Base-by-base conservation (phyloP, 2,888 invertebrate genomes). In the Chalcosyrphus nemorum region DNA sequence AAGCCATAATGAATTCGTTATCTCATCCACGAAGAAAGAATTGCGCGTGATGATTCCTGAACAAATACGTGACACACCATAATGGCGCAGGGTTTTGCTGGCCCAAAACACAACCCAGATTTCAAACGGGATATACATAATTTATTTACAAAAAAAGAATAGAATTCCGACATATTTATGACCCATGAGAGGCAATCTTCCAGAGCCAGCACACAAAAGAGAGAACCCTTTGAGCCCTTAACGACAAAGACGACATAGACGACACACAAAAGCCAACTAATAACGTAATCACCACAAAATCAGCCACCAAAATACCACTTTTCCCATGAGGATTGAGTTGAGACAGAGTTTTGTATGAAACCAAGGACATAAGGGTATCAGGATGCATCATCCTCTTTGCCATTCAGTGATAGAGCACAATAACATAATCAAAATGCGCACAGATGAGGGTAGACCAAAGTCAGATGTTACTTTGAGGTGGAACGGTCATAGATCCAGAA, bases 31-130 rank as follows among this genome's bases (percentile, higher is more conserved):
- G 63, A n/a, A n/a, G 50, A 76, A 21, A 66, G 45, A 80, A 80
- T 75, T 75, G 74, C 35, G 41, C 63, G 68, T 54, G 74, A 68
- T 75, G 84, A 84, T 84, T 74, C 70, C 70, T 68, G 75, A 84
- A 38, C 84, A 84, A 84, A 84, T 84, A 84, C 84, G 84, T 84
- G 84, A 84, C 80, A 84, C 52, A 29, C 80, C 59, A 84, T 84
- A 84, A 84, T 84, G 65, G 74, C 80, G 21, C 70, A 80, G 74
- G 84, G 80, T 70, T 84, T n/a, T 52, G 45, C 61, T 43, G 65
- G 43, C 32, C 43, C 32, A n/a, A 27, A 59, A 56, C 47, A 61
- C 27, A 54, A 38, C 66, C 66, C 66, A 54, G 32, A 54, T 56
- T 68, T 43, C 43, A 56, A 72, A 54, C 76, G 75, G 63, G 43